A percentile compares a stretch with the other conserved stretches of the same genome.
Conservation (phyloP, 2,113 vertebrate genomes). For the Pterocles gutturalis region DNA sequence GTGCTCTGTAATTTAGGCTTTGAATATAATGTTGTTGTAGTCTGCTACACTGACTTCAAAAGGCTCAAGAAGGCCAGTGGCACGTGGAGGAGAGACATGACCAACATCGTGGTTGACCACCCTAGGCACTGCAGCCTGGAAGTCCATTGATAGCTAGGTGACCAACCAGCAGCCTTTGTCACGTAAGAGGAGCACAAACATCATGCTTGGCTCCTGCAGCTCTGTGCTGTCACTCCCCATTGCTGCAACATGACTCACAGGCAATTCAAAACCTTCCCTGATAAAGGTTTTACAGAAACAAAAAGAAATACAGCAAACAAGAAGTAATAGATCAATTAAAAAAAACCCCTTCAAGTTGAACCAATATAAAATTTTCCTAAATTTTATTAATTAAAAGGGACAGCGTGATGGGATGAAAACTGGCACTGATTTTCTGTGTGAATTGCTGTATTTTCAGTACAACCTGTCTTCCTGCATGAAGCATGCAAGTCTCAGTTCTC, state of each 20-base stretch:
- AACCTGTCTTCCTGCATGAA: not conserved
- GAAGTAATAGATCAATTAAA: not conserved
- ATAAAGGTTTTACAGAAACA: not conserved
- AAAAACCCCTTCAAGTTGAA: not conserved
- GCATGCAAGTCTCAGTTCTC: not conserved
- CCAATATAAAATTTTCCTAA: not conserved
- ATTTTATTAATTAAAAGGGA: not conserved
- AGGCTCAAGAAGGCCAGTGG: not conserved
- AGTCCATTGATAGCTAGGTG: not conserved
- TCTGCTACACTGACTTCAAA: not conserved
- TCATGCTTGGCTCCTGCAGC: not conserved
- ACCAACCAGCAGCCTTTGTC: not conserved
- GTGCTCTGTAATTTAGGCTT: not conserved
- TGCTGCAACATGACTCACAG: conserved; percentile 15
- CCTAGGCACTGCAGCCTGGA: not conserved
- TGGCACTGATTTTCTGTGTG: not conserved
- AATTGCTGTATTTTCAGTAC: not conserved
- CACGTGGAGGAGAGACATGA: not conserved
- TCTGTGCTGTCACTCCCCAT: not conserved
- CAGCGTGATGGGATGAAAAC: not conserved
- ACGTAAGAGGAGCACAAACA: not conserved
- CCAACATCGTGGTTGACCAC: accelerated
- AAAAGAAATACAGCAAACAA: not conserved
- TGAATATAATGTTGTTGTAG: not conserved
- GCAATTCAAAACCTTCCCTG: not conserved